Percentiles rank a stretch among this genome's conserved stretches.
Conservation (phyloP, 2,888 invertebrate genomes). For the Drosophila mercatorum region DNA sequence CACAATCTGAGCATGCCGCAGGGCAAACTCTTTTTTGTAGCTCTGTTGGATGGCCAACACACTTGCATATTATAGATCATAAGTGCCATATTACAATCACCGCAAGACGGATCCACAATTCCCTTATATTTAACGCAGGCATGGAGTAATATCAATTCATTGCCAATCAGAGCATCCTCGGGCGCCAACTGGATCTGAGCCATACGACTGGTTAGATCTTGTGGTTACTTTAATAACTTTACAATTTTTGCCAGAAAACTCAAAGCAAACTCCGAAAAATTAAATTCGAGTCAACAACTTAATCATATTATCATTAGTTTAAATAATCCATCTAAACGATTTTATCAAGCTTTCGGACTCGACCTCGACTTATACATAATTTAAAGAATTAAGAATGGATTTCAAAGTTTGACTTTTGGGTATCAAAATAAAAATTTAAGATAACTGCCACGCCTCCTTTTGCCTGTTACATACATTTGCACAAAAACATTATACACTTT, state of each 20-base stretch:
- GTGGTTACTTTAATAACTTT: constrained; percentile 16
- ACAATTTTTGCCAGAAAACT: constrained; percentile 51
- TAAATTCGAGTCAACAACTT: not conserved
- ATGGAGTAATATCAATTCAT: constrained; percentile 42
- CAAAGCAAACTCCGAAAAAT: constrained; percentile 1
- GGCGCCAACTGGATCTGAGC: constrained; percentile 37
- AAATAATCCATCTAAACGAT: not conserved
- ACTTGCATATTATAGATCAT: constrained; percentile 42
- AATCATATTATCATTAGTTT: not conserved
- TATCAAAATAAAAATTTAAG: no score
- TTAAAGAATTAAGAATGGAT: not conserved
- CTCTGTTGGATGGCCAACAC: constrained; percentile 21
- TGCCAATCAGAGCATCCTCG: constrained; percentile 40
- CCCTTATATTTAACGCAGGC: constrained; percentile 35
- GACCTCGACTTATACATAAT: no score
- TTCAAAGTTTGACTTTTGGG: not conserved
- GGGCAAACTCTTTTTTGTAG: constrained; percentile 31
- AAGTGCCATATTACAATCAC: constrained; percentile 34
- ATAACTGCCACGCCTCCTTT: no score
- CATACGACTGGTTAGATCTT: constrained; percentile 32
- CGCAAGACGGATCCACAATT: not conserved
- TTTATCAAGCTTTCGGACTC: no score
- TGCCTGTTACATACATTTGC: no score
- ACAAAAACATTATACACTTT: no score
- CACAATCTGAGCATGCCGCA: constrained; percentile 34